These are phyloP conservation scores for Pterocles orientalis DNA, from an alignment of 2,113 vertebrate genomes.

Conservation along the genomic window DNA sequence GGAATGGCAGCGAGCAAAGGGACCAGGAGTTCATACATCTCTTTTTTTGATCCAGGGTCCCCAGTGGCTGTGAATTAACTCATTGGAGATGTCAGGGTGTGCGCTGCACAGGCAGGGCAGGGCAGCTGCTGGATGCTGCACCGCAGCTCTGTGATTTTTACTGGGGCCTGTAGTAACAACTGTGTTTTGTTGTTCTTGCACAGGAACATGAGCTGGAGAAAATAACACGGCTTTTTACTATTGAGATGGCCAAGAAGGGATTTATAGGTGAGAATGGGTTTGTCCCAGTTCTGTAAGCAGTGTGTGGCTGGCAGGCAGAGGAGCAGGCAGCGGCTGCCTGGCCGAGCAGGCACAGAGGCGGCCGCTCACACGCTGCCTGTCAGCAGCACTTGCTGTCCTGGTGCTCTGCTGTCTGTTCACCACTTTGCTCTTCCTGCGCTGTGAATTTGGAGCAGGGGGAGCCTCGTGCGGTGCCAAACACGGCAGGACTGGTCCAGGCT, in stretches of 20 bases:
- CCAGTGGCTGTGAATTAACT: neutral
- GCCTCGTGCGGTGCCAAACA: accelerated
- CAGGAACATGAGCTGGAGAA: conserved; percentile 6
- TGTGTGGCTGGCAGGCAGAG: neutral
- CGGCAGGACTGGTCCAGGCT: accelerated
- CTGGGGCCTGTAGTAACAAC: neutral
- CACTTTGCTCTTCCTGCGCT: neutral
- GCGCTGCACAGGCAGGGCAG: neutral
- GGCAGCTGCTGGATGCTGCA: neutral
- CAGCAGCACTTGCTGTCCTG: accelerated
- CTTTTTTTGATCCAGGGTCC: neutral
- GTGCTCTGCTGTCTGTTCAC: neutral
- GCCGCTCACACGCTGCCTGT: neutral
- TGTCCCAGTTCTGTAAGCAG: neutral
- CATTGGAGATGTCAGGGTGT: neutral
- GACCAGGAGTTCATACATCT: neutral
- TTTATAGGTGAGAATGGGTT: neutral
- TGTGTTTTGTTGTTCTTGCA: neutral
- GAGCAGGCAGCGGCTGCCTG: neutral
- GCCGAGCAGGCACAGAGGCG: neutral
- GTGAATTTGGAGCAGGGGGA: neutral
- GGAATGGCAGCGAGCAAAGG: neutral
- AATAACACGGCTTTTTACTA: neutral
- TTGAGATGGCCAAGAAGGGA: conserved; percentile 30
- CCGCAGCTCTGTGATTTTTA: neutral